A percentile compares a stretch with the other conserved stretches of the same genome.
Conservation (phyloP, 2,113 vertebrate genomes). For the Cryptomyrus ogoouensis region DNA sequence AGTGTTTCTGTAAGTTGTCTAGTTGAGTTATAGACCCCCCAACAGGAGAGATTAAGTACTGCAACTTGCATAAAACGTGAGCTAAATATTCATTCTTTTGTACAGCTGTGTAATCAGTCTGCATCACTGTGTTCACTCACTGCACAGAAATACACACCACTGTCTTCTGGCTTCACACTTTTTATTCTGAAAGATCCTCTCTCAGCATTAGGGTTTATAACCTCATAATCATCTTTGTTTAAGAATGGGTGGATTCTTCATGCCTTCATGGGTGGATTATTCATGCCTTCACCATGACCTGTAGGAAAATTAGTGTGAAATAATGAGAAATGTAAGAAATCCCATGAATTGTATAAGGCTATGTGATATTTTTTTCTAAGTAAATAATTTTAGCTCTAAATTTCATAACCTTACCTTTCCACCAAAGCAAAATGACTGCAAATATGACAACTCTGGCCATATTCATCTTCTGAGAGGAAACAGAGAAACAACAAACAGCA, state of each 20-base stretch:
- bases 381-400: not conserved
- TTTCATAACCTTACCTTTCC: not conserved
- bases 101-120: slow-evolving; percentile 21
- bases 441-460: not conserved
- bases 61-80: not conserved
- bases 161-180: not conserved
- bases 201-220: no score
- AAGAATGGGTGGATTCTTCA: no score
- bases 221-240: no score
- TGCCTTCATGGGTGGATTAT: no score
- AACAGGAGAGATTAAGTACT: not conserved
- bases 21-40: not conserved
- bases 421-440: not conserved
- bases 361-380: not conserved
- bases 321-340: not conserved
- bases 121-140: slow-evolving; percentile 34
- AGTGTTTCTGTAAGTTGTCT: slow-evolving; percentile 22
- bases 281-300: no score
- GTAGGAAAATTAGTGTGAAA: not conserved
- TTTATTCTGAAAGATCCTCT: no score
- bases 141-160: slow-evolving; percentile 33
- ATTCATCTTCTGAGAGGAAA: not conserved
- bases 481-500: not conserved
- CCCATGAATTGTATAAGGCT: not conserved
- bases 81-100: slow-evolving; percentile 24